Evolutionary conservation across 2,113 vertebrate genomes (phyloP).

Genomic region (Pimephales promelas): DNA sequence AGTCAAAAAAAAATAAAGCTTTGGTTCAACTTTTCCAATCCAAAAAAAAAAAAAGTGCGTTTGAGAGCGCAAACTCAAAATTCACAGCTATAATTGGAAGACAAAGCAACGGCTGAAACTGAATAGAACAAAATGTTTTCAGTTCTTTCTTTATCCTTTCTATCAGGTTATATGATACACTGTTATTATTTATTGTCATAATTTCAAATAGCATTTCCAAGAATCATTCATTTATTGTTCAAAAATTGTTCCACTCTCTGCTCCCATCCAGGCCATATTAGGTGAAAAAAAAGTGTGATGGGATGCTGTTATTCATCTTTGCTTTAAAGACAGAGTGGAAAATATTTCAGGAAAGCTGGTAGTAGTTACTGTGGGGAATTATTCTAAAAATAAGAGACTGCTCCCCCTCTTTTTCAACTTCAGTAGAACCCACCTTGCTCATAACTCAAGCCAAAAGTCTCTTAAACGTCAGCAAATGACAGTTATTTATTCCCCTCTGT

Average conservation of each 20-base stretch:
- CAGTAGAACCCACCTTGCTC: constrained; percentile 54
- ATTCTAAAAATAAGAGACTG: constrained; percentile 61
- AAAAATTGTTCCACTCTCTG: not conserved
- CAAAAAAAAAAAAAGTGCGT: not conserved
- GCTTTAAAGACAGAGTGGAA: constrained; percentile 60
- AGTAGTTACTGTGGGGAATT: constrained; percentile 59
- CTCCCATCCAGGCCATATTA: constrained; percentile 12
- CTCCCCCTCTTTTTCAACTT: constrained; percentile 47
- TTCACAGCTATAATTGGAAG: not conserved
- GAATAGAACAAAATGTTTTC: not conserved
- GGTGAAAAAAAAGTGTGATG: constrained; percentile 44
- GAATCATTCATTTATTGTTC: not conserved
- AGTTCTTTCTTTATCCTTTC: not conserved
- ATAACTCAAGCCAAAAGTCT: constrained; percentile 60
- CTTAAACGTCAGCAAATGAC: constrained; percentile 60
- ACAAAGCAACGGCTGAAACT: not conserved
- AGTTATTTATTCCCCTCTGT: constrained; percentile 60
- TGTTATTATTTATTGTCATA: not conserved
- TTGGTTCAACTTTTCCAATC: not conserved
- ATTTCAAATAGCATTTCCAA: not conserved
- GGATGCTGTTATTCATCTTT: constrained; percentile 51
- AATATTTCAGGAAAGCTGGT: constrained; percentile 63
- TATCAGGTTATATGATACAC: not conserved
- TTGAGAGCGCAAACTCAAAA: not conserved
- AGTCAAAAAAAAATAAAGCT: not conserved